These are phyloP conservation scores for Rhamnusium bicolor DNA, from an alignment of 2,888 invertebrate genomes.

Conservation along the genomic window DNA sequence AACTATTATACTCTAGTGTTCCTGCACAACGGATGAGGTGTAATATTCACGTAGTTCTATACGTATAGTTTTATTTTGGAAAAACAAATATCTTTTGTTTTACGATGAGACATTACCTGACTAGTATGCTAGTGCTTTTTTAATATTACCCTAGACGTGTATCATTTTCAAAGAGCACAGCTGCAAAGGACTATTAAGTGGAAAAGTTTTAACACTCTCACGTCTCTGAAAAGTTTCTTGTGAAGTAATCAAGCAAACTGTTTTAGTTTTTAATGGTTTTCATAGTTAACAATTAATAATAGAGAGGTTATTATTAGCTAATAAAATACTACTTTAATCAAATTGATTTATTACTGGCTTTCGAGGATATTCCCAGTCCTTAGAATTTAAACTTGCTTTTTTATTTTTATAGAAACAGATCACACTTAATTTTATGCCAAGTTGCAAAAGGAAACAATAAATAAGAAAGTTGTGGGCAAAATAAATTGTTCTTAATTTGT, in stretches of 20 bases:
- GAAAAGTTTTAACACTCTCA: conserved; percentile 1
- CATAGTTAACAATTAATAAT: background rate
- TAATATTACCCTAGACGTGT: background rate
- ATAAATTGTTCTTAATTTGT: too few species aligned
- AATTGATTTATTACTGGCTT: background rate
- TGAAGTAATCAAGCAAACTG: background rate
- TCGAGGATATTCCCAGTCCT: background rate
- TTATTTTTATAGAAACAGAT: background rate
- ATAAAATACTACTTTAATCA: background rate
- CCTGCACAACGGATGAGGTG: background rate
- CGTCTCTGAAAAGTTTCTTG: background rate
- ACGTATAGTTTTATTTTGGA: background rate
- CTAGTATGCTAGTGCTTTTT: background rate
- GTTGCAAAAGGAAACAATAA: background rate
- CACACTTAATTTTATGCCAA: background rate
- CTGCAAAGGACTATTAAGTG: conserved; percentile 10
- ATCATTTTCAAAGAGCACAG: background rate
- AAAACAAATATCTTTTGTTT: background rate
- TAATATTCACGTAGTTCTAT: background rate
- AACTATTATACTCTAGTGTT: conserved; percentile 13
- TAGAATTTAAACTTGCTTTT: background rate
- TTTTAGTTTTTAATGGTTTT: background rate
- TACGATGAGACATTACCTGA: conserved; percentile 4
- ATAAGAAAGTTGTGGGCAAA: too few species aligned
- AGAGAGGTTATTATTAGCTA: background rate